phyloP scores from a whole-genome alignment of 2,113 vertebrate genomes.

The Macheiramphus alcinus region DNA sequence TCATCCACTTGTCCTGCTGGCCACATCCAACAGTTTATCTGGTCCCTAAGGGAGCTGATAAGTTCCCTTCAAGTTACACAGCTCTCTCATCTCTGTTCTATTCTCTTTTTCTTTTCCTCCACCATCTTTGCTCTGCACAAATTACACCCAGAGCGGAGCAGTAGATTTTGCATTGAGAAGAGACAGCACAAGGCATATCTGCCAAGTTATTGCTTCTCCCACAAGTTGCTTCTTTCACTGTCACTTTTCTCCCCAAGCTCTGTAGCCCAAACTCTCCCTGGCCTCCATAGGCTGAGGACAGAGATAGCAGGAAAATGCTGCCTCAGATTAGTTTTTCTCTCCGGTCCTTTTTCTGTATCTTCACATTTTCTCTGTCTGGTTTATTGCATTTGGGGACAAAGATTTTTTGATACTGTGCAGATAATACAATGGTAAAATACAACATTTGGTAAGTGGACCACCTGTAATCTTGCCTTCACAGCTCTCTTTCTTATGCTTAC shows the following conservation, averaged over 20 bases:
- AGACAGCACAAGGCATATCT: background rate
- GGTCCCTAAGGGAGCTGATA: background rate
- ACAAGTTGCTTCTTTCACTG: background rate
- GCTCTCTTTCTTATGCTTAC: background rate
- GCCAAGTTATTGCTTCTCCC: background rate
- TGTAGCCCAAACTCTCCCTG: background rate
- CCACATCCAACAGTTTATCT: background rate
- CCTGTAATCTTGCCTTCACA: slow-evolving; percentile 26
- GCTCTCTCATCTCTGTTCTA: background rate
- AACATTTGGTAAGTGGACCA: background rate
- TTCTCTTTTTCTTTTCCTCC: background rate
- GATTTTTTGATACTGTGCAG: background rate
- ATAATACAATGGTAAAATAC: background rate
- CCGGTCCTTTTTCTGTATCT: background rate
- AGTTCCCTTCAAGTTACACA: background rate
- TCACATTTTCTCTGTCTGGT: background rate
- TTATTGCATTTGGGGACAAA: background rate
- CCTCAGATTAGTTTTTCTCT: background rate
- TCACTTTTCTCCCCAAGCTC: background rate
- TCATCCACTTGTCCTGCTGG: background rate
- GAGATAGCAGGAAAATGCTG: background rate
- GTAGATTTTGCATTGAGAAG: background rate
- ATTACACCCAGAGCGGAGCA: background rate
- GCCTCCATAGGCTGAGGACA: background rate
- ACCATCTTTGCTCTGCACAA: background rate